phyloP scores from a whole-genome alignment of 2,113 vertebrate species.

The Chamaetylas fuelleborni region DNA sequence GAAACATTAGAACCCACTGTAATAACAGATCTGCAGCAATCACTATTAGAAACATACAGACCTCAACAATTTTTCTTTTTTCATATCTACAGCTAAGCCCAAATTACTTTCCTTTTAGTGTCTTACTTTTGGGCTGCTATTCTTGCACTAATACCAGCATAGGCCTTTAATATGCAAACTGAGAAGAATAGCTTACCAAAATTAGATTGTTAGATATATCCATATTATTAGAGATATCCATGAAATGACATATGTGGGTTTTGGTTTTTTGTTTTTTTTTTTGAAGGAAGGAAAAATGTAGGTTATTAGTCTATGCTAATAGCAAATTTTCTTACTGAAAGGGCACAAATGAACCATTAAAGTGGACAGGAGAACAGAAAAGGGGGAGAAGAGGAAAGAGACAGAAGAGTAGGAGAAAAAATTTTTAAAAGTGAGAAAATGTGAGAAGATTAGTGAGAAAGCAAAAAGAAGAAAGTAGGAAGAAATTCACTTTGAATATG shows the following conservation, averaged over 20 bases:
- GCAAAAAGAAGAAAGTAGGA: not conserved
- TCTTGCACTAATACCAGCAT: not conserved
- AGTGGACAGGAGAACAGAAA: not conserved
- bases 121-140: not conserved
- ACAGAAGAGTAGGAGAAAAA: not conserved
- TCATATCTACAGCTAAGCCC: not conserved
- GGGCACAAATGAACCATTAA: not conserved
- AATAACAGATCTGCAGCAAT: not conserved
- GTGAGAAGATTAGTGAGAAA: not conserved
- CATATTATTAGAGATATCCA: not conserved
- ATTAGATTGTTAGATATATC: not conserved
- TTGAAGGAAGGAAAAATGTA: not conserved
- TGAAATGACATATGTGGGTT: fast-evolving
- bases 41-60: not conserved
- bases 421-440: not conserved
- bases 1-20: constrained; percentile 24
- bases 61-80: not conserved
- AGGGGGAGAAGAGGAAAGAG: not conserved
- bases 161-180: not conserved
- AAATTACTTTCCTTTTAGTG: not conserved
- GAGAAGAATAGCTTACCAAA: not conserved
- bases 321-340: not conserved
- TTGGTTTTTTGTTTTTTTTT: fast-evolving
- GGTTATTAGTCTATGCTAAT: not conserved
- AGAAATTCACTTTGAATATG: not conserved